Percentiles rank a stretch among this genome's conserved stretches.
Evolutionary conservation across 2,113 vertebrate genomes (phyloP).

Genomic region (Hydropotes inermis): DNA sequence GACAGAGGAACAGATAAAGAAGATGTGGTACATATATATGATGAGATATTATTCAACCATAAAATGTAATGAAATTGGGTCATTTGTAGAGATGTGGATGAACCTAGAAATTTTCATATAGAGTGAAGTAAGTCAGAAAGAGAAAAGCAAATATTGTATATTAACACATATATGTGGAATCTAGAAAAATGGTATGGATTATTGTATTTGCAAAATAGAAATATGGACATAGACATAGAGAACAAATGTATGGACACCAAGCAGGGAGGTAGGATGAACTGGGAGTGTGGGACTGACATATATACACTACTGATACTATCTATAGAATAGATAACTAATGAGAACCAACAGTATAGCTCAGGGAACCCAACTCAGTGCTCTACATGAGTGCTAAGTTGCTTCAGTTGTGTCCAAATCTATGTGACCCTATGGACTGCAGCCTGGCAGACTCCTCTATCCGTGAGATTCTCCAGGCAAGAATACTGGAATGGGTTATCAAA

Average conservation of each 20-base stretch:
- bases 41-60: not conserved
- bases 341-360: not conserved
- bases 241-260: not conserved
- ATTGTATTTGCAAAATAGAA: not conserved
- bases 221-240: not conserved
- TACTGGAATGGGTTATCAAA: not conserved
- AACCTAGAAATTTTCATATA: not conserved
- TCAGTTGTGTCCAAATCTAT: not conserved
- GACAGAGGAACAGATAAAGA: not conserved
- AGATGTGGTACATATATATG: not conserved
- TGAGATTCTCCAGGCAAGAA: not conserved
- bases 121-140: not conserved
- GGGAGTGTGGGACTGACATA: not conserved
- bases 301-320: not conserved
- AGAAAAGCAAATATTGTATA: not conserved
- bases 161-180: not conserved
- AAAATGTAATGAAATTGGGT: not conserved
- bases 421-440: not conserved
- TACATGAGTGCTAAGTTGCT: rapidly evolving
- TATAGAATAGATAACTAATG: not conserved
- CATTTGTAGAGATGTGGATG: not conserved
- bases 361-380: not conserved
- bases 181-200: not conserved
- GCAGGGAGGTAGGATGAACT: not conserved
- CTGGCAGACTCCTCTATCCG: not conserved